These are phyloP conservation scores for Tapera naevia DNA, from an alignment of 2,797 vertebrate genomes.

Conservation along the genomic window DNA sequence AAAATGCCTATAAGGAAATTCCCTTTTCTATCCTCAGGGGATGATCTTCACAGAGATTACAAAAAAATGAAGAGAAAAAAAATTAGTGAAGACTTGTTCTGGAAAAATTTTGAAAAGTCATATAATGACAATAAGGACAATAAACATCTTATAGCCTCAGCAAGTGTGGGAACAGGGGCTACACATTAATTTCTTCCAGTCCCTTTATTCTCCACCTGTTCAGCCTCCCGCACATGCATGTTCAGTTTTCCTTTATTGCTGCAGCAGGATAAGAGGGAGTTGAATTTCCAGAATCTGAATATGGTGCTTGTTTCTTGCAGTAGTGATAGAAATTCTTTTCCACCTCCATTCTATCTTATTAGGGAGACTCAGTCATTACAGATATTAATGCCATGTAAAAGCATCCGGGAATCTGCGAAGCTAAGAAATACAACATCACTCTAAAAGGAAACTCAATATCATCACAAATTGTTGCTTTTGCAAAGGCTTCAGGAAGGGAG, in stretches of 20 bases:
- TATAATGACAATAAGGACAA: background rate
- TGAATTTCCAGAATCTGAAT: background rate
- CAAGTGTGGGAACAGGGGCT: background rate
- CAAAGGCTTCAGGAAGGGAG: background rate
- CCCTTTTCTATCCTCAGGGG: background rate
- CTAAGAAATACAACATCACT: background rate
- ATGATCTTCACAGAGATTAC: background rate
- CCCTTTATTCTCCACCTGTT: background rate
- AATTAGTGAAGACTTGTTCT: background rate
- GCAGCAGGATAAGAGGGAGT: background rate
- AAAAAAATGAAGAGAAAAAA: background rate
- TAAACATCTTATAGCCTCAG: background rate
- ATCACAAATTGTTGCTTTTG: conserved; percentile 17
- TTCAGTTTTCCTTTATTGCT: background rate
- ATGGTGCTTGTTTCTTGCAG: background rate
- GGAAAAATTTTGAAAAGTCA: background rate
- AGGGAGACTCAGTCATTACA: background rate
- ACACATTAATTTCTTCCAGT: background rate
- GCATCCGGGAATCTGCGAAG: conserved; percentile 1
- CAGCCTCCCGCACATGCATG: background rate
- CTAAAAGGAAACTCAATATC: conserved; percentile 1
- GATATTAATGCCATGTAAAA: conserved; percentile 31
- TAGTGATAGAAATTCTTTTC: background rate
- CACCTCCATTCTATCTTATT: conserved; percentile 15
- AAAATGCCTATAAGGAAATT: background rate